These are phyloP conservation scores for Agrotis clavis DNA, from an alignment of 2,888 invertebrate species.

Conservation along the genomic window DNA sequence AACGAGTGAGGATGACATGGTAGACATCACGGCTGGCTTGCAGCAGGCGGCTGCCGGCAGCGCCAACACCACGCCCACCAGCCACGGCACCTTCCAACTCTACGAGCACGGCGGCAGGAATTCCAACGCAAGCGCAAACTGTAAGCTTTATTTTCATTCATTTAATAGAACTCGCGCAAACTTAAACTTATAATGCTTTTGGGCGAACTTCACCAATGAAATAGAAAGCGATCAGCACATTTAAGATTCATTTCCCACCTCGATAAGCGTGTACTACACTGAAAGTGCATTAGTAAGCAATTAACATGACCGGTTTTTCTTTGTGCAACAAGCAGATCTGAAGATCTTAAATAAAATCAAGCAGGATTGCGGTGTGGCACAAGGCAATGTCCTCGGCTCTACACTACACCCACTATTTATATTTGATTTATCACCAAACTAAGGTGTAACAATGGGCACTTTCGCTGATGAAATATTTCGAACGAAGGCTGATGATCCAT, in stretches of 20 bases:
- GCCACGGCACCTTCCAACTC: slow-evolving; percentile 87
- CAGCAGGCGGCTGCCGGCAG: slow-evolving; percentile 74
- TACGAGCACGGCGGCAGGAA: slow-evolving; percentile 82
- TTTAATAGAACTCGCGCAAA: neutral
- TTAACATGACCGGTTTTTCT: too few species aligned
- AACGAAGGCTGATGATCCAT: too few species aligned
- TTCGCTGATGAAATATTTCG: too few species aligned
- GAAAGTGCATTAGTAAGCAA: too few species aligned
- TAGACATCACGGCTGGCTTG: slow-evolving; percentile 82
- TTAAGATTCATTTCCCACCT: neutral
- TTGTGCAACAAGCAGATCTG: too few species aligned
- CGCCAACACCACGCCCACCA: slow-evolving; percentile 79
- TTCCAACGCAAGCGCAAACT: slow-evolving; percentile 79
- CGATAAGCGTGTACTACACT: neutral
- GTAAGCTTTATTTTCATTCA: slow-evolving; percentile 72
- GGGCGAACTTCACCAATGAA: neutral
- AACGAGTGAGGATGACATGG: slow-evolving; percentile 82
- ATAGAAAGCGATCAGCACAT: neutral
- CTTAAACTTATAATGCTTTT: neutral
- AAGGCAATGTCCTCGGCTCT: too few species aligned
- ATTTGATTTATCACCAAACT: too few species aligned
- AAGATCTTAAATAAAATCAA: too few species aligned
- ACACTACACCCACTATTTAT: too few species aligned
- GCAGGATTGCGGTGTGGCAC: too few species aligned
- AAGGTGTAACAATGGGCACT: too few species aligned